Percentiles rank a stretch among this genome's conserved stretches.
Conservation (phyloP, 2,113 vertebrate genomes). For the Pandion haliaetus region DNA sequence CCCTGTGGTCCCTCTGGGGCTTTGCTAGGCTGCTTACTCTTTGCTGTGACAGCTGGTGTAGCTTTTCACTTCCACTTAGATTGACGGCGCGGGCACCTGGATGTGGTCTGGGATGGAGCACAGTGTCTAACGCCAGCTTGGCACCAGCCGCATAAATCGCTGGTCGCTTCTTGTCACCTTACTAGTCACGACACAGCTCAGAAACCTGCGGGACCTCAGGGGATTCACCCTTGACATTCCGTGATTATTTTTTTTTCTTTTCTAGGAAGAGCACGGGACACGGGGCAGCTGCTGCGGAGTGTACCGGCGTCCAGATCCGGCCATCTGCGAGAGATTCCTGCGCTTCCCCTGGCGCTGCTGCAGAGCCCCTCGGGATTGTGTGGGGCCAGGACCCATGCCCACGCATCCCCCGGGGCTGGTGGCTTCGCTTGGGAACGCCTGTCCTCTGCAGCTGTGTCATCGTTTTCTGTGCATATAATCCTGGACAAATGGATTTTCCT, state of each 20-base stretch:
- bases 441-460: background rate
- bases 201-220: background rate
- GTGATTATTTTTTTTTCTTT: fast-evolving
- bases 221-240: fast-evolving
- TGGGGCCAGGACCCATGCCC: background rate
- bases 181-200: background rate
- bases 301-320: fast-evolving
- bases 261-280: background rate
- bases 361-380: background rate
- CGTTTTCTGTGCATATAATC: background rate
- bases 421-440: background rate
- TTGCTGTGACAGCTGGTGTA: background rate
- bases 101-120: fast-evolving
- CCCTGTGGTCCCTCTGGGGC: background rate
- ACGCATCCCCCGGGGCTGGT: background rate
- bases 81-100: fast-evolving
- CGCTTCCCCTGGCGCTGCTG: fast-evolving
- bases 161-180: fast-evolving
- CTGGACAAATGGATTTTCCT: background rate
- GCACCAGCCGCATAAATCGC: background rate
- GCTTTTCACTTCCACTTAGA: background rate
- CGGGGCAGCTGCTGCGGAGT: fast-evolving
- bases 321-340: fast-evolving
- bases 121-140: fast-evolving
- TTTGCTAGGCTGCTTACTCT: background rate